phyloP scores from a whole-genome alignment of 2,888 invertebrate genomes.

The Hyles lineata region DNA sequence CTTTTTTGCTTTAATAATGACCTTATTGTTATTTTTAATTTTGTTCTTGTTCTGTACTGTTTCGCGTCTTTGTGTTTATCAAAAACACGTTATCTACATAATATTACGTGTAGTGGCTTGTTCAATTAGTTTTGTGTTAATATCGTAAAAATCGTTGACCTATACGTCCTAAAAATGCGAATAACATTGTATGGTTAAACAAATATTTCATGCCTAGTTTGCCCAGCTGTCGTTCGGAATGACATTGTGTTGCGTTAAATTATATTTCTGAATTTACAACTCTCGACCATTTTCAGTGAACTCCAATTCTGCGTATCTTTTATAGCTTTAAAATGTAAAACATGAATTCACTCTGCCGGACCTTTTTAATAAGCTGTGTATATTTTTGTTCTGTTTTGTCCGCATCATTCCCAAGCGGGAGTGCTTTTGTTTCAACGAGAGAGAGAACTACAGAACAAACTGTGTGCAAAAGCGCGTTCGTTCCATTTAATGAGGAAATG shows the following conservation, averaged over 20 bases:
- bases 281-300: not conserved
- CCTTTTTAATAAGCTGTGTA: constrained; percentile 35
- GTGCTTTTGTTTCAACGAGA: constrained; percentile 57
- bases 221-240: not conserved
- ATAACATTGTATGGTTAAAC: not conserved
- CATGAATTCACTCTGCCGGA: constrained; percentile 5
- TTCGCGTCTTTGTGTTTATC: no score
- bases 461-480: constrained; percentile 61
- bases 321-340: constrained; percentile 12
- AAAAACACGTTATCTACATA: no score
- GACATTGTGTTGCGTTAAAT: constrained; percentile 10
- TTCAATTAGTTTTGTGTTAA: not conserved
- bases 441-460: constrained; percentile 50
- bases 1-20: no score
- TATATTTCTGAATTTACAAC: not conserved
- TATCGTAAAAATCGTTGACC: not conserved
- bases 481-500: constrained; percentile 80
- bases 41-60: no score
- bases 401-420: constrained; percentile 39
- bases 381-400: constrained; percentile 39
- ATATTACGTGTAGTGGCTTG: not conserved
- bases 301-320: not conserved
- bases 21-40: no score
- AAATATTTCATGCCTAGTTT: constrained; percentile 2
- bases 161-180: not conserved